Base-by-base conservation (phyloP, 2,113 vertebrate species). In the Coregonus clupeaformis region DNA sequence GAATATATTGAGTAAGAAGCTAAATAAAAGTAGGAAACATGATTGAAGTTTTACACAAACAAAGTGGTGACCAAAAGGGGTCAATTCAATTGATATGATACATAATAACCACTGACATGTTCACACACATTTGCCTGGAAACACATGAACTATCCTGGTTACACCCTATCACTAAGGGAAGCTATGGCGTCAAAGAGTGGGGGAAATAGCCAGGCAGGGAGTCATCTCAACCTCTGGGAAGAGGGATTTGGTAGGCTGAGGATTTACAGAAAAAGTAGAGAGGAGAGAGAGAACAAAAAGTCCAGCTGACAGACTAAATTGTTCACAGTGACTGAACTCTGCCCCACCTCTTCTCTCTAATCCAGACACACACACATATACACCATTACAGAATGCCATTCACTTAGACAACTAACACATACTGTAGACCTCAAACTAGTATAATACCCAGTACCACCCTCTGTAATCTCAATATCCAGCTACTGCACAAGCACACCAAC, bases 291-390 rank as follows among this genome's bases (percentile, higher is more conserved):
- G n/a, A 22, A 60, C 5, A 45, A 71, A 18, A 57, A 71, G 49
- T 32, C 1, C 4, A 32, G 49, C 52, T 32, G 69, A 14, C 69
- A 71, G 18, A 59, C 25, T 32, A 6, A 29, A 57, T 71, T 57
- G 49, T 25, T 69, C 42, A 49, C 42, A 49, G 36, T 49, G 18
- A 49, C 69, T 71, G 69, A 45, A n/a, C 9, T 59, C 25, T 71
- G 52, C 18, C 52, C 52, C 11, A 42, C 30, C 4, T 68, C 32
- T 5, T 36, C 16, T 1, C 27, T 16, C 29, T 6, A 67, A 16
- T 62, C 63, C 12, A 6, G 63, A 65, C 63, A 65, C 36, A 16
- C 9, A 18, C 29, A 32, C 65, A 67, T 16, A 32, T 30, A 67
- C 16, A 32, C 18, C 14, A 3, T 6, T 67, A 67, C 16, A 20